These are phyloP conservation scores for Odobenus rosmarus DNA, from an alignment of 2,113 vertebrate genomes.

Conservation along the genomic window DNA sequence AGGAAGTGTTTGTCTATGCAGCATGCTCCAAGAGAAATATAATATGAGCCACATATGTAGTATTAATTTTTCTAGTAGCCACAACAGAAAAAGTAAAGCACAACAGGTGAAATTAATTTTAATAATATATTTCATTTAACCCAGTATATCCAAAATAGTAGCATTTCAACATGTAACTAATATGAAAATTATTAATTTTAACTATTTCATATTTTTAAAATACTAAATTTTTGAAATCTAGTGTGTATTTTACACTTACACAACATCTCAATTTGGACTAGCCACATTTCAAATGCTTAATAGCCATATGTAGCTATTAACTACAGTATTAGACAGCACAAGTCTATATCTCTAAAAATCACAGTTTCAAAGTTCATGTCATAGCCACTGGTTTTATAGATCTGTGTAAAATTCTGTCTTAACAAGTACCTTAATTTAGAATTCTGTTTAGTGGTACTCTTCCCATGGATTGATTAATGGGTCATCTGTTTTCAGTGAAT, in stretches of 20 bases:
- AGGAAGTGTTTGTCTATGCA: neutral
- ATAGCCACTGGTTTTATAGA: constrained; percentile 13
- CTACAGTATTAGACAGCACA: neutral
- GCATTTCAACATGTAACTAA: constrained; percentile 9
- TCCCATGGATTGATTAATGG: neutral
- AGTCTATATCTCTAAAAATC: neutral
- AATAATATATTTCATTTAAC: neutral
- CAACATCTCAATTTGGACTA: neutral
- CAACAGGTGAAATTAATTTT: neutral
- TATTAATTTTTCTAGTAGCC: constrained; percentile 13
- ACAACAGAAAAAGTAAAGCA: neutral
- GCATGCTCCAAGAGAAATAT: neutral
- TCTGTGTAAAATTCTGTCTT: constrained; percentile 40
- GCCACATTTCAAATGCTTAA: constrained; percentile 13
- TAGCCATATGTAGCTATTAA: neutral
- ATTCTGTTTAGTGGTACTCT: neutral
- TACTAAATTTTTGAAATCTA: constrained; percentile 22
- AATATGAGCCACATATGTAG: neutral
- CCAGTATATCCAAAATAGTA: constrained; percentile 4
- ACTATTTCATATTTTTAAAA: constrained; percentile 7
- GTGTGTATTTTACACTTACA: neutral
- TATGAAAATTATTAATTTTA: constrained; percentile 28
- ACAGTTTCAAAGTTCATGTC: neutral
- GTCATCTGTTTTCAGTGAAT: constrained; percentile 50
- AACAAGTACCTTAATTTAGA: constrained; percentile 29